Percentiles rank a stretch among this genome's conserved stretches.
phyloP scores from a whole-genome alignment of 2,797 vertebrate genomes.

The Parambassis ranga region DNA sequence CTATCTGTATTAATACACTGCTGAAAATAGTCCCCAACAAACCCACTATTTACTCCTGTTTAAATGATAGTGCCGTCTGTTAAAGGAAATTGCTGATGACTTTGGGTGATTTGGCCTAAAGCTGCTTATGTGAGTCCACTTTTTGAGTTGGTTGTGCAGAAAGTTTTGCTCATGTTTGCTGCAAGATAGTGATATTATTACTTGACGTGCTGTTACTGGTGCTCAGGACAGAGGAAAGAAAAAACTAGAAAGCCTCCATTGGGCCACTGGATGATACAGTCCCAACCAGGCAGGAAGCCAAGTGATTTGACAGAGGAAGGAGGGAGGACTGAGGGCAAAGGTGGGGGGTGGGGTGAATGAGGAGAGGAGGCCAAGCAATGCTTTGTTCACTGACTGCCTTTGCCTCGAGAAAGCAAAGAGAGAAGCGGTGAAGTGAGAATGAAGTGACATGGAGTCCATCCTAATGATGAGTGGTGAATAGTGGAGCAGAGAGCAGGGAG shows the following conservation, averaged over 20 bases:
- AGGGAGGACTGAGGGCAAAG: background rate
- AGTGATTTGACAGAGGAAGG: slow-evolving; percentile 31
- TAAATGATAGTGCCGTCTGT: too few relatives aligned
- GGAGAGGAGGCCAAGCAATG: slow-evolving; percentile 28
- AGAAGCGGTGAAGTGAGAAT: slow-evolving; percentile 42
- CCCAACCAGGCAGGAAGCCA: slow-evolving; percentile 21
- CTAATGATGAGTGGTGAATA: slow-evolving; percentile 60
- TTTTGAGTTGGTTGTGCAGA: too few relatives aligned
- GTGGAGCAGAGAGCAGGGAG: slow-evolving; percentile 20
- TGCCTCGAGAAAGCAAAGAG: slow-evolving; percentile 31
- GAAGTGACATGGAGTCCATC: slow-evolving; percentile 60
- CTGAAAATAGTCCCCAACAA: background rate
- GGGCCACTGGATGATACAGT: slow-evolving; percentile 42
- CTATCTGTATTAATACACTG: background rate
- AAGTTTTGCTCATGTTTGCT: too few relatives aligned
- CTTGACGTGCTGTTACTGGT: too few relatives aligned
- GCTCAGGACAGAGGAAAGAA: background rate
- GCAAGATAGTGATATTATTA: background rate
- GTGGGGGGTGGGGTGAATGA: background rate
- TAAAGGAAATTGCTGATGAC: too few relatives aligned
- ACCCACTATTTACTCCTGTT: background rate
- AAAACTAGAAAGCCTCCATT: background rate
- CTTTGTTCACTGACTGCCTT: slow-evolving; percentile 50
- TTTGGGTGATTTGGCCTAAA: too few relatives aligned
- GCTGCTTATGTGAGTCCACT: too few relatives aligned